Evolutionary conservation across 2,797 vertebrate genomes (phyloP), one percentile per base, ranked within the genome.

Genomic region (Arvicola amphibius): DNA sequence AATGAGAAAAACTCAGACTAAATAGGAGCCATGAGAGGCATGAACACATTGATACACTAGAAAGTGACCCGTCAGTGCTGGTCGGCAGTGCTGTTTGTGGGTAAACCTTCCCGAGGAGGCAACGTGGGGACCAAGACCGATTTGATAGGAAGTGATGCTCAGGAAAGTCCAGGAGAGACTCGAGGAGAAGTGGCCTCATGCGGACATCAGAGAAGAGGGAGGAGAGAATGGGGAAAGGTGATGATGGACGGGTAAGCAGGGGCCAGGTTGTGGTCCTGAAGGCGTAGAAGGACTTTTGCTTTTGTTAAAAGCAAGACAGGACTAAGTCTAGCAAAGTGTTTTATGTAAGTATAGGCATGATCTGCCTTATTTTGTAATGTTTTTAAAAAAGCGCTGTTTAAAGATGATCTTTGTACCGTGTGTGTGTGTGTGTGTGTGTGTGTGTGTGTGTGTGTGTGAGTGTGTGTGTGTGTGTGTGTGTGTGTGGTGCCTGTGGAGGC

Each of bases 281-380:
- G 74, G 16, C 43, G 8, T 0, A 4, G 8, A 51, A 23, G 19
- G 59, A 78, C 63, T 65, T 73, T 43, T 53, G n/a, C 61, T 92
- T 84, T 95, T 73, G 67, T 92, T 69, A 85, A 78, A 77, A 96
- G 59, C 65, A 48, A 94, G 65, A 67, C 9, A 46, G 88, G 51
- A 61, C 56, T 61, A 19, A 43, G 63, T 53, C 34, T 63, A 84
- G 59, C 80, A 40, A 59, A 94, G 23, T 29, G 29, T 90, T 88
- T 89, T 79, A 34, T n/a, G 48, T 51, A 67, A 81, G 21, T 27
- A 65, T 29, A 87, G 46, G 93, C 29, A 34, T 0, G 0, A 61
- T 90, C 51, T 91, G 76, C n/a, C 73, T 90, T 77, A 21, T 93
- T 92, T 51, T 91, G 43, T 87, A 84, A 65, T 43, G 1, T 40